Evolutionary conservation across 1,140 invertebrate genomes (phyloP), one percentile per base, ranked within the genome.

Genomic region (Leptinotarsa texana): DNA sequence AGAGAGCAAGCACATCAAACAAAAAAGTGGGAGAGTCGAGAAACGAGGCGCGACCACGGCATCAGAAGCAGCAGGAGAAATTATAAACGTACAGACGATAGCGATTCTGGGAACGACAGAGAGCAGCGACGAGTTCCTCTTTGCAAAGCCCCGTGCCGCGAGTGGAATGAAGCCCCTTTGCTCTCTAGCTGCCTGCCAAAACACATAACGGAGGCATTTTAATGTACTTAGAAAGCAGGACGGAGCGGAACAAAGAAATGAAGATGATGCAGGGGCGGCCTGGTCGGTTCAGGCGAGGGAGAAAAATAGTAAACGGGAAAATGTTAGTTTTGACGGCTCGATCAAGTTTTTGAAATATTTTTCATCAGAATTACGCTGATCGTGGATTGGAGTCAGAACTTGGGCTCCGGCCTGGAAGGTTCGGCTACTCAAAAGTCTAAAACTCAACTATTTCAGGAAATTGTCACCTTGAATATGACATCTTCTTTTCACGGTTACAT

Each of bases 211-310:
- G 65, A 67, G 65, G 65, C 42, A 67, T 67, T 67, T 67, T 67
- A 67, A 67, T 67, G 65, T 67, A 67, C 65, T 67, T 67, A 67
- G 65, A 67, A 67, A 67, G 65, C 65, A 67, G 65, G 65, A 67
- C 65, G 65, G 51, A 57, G 51, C 65, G 24, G 42, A 24, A 67
- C 65, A 42, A 42, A 67, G 65, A 67, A 33, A 57, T 57, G 51
- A 67, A 67, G 42, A 42, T 17, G 17, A n/a, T 24, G 65, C 65
- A 67, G 65, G 42, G 63, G 17, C 63, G 63, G 63, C 22, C 33
- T 21, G 21, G 51, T 8, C 8, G 33, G 33, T 33, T 33, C 33
- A 33, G 33, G 33, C 3, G 33, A 42, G 2, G 33, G 8, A 42
- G 6, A 42, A 42, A 11, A 11, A 42, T 11, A 42, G 33, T 42